phyloP scores from a whole-genome alignment of 1,140 invertebrate genomes.

The Uloborus diversus region DNA sequence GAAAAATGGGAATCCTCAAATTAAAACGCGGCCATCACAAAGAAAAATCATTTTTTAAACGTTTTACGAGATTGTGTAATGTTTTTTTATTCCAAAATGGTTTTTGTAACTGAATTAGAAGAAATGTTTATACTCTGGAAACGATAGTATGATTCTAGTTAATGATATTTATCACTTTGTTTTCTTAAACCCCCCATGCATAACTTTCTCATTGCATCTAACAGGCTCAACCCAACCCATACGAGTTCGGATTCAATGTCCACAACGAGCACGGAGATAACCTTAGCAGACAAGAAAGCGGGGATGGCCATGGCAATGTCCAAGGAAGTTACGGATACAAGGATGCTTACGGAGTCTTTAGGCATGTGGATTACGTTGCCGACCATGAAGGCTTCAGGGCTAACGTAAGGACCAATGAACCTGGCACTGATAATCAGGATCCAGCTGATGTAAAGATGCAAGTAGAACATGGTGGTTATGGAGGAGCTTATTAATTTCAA shows the following conservation, averaged over 20 bases:
- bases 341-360: conserved; percentile 56
- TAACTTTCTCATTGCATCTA: neutral
- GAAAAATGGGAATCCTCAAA: too few relatives aligned
- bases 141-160: too few relatives aligned
- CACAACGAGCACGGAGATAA: conserved; percentile 59
- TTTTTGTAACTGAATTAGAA: too few relatives aligned
- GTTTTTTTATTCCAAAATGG: too few relatives aligned
- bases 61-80: too few relatives aligned
- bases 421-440: conserved; percentile 57
- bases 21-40: too few relatives aligned
- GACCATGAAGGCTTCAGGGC: conserved; percentile 58
- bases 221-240: conserved; percentile 55
- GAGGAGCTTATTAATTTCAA: conserved; percentile 5
- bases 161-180: too few relatives aligned
- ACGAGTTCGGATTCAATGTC: conserved; percentile 58
- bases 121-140: too few relatives aligned
- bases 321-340: conserved; percentile 58
- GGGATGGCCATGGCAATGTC: conserved; percentile 58
- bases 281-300: conserved; percentile 49
- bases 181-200: too few relatives aligned
- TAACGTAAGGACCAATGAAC: conserved; percentile 59
- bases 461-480: conserved; percentile 25
- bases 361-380: conserved; percentile 59
- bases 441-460: conserved; percentile 54
- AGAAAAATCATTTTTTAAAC: too few relatives aligned